Base-by-base conservation (phyloP, 2,797 vertebrate species). In the Lacerta viridis region DNA sequence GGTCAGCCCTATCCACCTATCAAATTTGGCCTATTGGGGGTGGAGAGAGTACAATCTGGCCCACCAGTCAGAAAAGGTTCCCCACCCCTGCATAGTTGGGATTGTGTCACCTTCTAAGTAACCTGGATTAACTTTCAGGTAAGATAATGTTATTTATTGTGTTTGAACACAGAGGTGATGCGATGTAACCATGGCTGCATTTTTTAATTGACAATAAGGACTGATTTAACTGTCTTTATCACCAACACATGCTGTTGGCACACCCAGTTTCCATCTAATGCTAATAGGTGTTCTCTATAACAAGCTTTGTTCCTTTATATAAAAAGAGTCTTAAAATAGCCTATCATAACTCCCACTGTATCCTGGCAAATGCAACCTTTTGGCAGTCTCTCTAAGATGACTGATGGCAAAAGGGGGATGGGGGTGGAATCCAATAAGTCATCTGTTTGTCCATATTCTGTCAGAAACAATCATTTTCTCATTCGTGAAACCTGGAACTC, bases 261-360 rank as follows among this genome's bases (percentile, higher is more conserved):
- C 5, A 3, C 41, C 78, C 25, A 46, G 43, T 90, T 91, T 88
- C 81, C 81, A 90, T 90, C 79, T 61, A 18, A 89, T 20, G n/a
- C 25, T 88, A 91, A 84, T 15, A 91, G 66, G 79, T 85, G 80
- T 89, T 85, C 89, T 88, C 72, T 36, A 81, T 91, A 95, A 93
- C 43, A 3, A 0, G 69, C 87, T 87, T 88, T 83, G 83, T 76
- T 94, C 80, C 87, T 92, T 88, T 77, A 91, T 69, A 94, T 80
- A 80, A 80, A 78, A 7, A 86, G 15, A 64, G 59, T 81, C 93
- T 92, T 92, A 93, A 95, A 95, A 95, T 94, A 96, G 91, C 15
- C 36, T 84, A 71, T 90, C 89, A 59, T 81, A 91, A 93, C 88
- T 50, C 80, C 84, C 20, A 68, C n/a, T 90, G 92, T 80, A 88